Percentiles rank a stretch among this genome's conserved stretches.
Evolutionary conservation across 2,113 vertebrate genomes (phyloP).

Genomic region (Suricata suricatta): DNA sequence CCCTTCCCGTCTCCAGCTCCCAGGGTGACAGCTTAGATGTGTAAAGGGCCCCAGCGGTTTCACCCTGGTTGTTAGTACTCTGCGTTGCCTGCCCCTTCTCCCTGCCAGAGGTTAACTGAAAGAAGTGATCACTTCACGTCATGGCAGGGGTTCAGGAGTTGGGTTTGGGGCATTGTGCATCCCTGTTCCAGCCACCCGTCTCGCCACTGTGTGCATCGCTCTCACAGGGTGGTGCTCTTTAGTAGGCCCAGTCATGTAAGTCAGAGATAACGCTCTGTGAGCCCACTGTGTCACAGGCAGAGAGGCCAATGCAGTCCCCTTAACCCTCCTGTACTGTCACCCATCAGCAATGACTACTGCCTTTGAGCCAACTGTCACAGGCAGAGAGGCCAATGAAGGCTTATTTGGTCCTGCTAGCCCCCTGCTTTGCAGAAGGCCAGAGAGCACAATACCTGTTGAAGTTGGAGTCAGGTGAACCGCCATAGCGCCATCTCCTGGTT

Average conservation of each 20-base stretch:
- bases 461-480: background rate
- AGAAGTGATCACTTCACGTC: background rate
- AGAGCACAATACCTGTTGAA: background rate
- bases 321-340: background rate
- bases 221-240: background rate
- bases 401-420: background rate
- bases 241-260: background rate
- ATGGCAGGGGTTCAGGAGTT: background rate
- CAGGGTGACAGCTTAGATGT: background rate
- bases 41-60: background rate
- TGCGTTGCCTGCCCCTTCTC: background rate
- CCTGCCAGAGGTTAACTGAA: background rate
- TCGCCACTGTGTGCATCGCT: background rate
- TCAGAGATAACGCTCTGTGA: background rate
- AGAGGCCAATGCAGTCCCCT: too few relatives aligned
- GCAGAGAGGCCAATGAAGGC: background rate
- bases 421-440: background rate
- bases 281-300: background rate
- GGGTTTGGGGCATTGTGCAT: background rate
- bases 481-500: background rate
- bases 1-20: background rate
- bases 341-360: background rate
- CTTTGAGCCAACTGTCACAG: background rate
- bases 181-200: background rate
- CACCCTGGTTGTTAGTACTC: background rate